Conservation (phyloP, 2,797 vertebrate genomes). For the Crocodylus rhombifer region DNA sequence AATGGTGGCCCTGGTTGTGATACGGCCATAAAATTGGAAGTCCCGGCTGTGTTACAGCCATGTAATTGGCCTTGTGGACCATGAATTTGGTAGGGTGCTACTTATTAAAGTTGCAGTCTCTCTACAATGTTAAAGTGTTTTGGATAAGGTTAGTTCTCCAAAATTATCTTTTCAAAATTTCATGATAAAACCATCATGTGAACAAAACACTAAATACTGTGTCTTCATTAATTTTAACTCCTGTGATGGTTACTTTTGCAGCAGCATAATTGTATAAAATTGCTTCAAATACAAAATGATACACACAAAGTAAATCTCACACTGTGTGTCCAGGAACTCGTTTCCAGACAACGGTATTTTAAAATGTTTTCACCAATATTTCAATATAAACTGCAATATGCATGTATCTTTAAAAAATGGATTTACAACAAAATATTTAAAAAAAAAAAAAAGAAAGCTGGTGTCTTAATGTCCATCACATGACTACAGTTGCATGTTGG, state of each 20-base stretch:
- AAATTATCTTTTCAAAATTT: background rate
- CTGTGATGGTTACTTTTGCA: background rate
- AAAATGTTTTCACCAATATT: background rate
- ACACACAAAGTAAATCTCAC: background rate
- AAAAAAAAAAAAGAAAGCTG: too few species aligned
- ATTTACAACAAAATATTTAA: background rate
- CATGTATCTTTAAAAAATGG: background rate
- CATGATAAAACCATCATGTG: background rate
- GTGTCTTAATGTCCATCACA: background rate
- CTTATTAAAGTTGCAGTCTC: too few species aligned
- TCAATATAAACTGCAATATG: background rate
- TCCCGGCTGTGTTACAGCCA: too few species aligned
- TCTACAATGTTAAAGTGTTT: too few species aligned
- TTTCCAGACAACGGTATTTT: background rate
- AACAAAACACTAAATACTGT: background rate
- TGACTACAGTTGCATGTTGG: background rate
- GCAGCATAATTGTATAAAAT: background rate
- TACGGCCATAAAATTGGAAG: too few species aligned
- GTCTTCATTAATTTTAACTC: background rate
- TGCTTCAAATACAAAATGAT: background rate
- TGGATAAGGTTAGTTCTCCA: too few species aligned
- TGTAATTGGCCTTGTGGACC: too few species aligned
- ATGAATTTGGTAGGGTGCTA: too few species aligned
- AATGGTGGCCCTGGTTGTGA: too few species aligned
- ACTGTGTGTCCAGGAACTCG: background rate